Percentiles rank a stretch among this genome's conserved stretches.
phyloP scores from a whole-genome alignment of 2,113 vertebrate species.

The Heliornis fulica region DNA sequence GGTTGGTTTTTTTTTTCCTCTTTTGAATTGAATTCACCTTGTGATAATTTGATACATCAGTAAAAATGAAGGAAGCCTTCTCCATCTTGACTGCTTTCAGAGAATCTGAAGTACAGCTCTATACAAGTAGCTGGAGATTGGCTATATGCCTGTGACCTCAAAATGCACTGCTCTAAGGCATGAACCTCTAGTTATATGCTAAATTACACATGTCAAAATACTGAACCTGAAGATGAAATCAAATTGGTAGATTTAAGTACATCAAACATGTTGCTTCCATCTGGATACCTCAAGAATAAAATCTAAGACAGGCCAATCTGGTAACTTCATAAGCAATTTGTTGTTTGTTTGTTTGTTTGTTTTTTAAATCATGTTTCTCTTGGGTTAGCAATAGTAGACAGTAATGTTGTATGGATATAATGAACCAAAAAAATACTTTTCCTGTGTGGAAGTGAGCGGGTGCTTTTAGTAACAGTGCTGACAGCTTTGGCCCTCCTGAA shows the following conservation, averaged over 20 bases:
- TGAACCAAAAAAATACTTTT: neutral
- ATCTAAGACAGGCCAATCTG: neutral
- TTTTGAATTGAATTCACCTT: neutral
- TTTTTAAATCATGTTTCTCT: neutral
- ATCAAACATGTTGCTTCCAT: neutral
- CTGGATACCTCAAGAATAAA: neutral
- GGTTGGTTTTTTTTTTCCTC: neutral
- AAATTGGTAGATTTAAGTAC: neutral
- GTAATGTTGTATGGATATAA: neutral
- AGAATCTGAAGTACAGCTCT: neutral
- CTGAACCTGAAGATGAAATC: conserved; percentile 16
- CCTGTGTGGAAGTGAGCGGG: rapidly evolving
- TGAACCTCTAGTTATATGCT: neutral
- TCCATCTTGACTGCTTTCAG: neutral
- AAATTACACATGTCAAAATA: neutral
- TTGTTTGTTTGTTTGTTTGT: no score
- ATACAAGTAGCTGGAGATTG: neutral
- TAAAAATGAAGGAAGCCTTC: neutral
- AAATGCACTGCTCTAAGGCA: neutral
- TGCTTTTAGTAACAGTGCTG: neutral
- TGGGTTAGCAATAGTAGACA: neutral
- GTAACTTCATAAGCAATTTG: neutral
- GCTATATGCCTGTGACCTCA: neutral
- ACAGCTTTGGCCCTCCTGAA: neutral
- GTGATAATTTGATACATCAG: neutral